A percentile compares a stretch with the other conserved stretches of the same genome.
Conservation (phyloP, 2,113 vertebrate genomes). For the Alaudala cheleensis region DNA sequence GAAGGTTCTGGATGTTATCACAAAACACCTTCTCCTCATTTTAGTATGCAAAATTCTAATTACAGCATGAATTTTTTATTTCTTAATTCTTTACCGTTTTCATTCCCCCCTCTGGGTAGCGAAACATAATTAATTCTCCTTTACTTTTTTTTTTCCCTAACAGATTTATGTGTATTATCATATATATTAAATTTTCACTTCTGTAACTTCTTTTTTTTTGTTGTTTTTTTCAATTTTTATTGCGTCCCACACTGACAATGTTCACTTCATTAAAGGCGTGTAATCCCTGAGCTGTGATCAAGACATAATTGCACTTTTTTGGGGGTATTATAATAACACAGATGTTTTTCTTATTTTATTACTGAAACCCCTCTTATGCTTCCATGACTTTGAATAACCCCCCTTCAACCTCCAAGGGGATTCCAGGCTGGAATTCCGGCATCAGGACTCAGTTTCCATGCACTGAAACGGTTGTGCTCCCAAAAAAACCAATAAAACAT, state of each 20-base stretch:
- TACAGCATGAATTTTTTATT: constrained; percentile 75
- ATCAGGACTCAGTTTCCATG: too few relatives aligned
- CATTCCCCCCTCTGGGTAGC: constrained; percentile 58
- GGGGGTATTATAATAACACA: background rate
- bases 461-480: background rate
- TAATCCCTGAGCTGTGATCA: constrained; percentile 56
- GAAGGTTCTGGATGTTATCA: constrained; percentile 45
- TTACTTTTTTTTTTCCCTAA: constrained; percentile 59
- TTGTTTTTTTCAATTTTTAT: constrained; percentile 57
- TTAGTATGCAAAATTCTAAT: constrained; percentile 65
- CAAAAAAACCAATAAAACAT: background rate
- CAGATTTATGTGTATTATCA: constrained; percentile 79
- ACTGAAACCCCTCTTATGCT: background rate
- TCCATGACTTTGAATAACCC: background rate
- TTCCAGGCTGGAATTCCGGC: background rate
- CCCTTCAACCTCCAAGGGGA: background rate
- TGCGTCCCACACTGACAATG: constrained; percentile 55
- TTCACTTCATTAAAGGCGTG: constrained; percentile 69
- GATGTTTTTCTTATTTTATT: constrained; percentile 1
- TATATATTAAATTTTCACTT: constrained; percentile 80
- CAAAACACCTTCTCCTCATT: constrained; percentile 50
- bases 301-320: constrained; percentile 55
- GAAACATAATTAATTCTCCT: constrained; percentile 73
- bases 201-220: constrained; percentile 50
- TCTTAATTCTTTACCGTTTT: constrained; percentile 67